Evolutionary conservation across 2,888 invertebrate species (phyloP), one percentile per base, ranked within the genome.

Genomic region (Dolomedes plantarius): DNA sequence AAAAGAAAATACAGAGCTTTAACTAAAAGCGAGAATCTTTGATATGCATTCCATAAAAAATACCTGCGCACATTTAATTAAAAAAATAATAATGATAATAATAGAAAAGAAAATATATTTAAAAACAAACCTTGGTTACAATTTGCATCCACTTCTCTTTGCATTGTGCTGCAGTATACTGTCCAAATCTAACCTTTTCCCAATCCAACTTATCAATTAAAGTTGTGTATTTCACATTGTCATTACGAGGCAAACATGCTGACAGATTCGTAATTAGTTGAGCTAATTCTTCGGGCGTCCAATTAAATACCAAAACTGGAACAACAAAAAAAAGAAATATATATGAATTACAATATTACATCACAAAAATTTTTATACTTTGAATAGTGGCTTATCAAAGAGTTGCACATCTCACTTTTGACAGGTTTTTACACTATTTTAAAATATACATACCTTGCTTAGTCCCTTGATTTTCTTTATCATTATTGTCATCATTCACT

Each of bases 91-190:
- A n/a, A n/a, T n/a, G n/a, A n/a, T n/a, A n/a, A n/a, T n/a, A n/a
- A n/a, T n/a, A n/a, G n/a, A n/a, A n/a, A n/a, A n/a, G n/a, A n/a
- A n/a, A n/a, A n/a, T n/a, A n/a, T n/a, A n/a, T n/a, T n/a, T n/a
- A n/a, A 46, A 46, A 2, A 36, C 80, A 72, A 65, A 89, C 90
- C 83, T 89, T 90, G 31, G 89, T 89, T 27, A 89, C 89, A 28
- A 90, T 88, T 46, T 87, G 87, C 50, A 74, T 89, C 93, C 93
- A 93, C 77, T 92, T 92, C 29, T 91, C 90, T 88, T 92, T 92
- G 89, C 93, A 93, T 16, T 93, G 92, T 11, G 91, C 91, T 16
- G 91, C 90, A 0, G 92, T 89, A 89, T 93, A 93, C 71, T 91
- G 89, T 50, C 91, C 92, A 89, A 93, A 93, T 71, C 91, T 85